Evolutionary conservation across 2,113 vertebrate species (phyloP).

Genomic region (Chlorocebus sabaeus): DNA sequence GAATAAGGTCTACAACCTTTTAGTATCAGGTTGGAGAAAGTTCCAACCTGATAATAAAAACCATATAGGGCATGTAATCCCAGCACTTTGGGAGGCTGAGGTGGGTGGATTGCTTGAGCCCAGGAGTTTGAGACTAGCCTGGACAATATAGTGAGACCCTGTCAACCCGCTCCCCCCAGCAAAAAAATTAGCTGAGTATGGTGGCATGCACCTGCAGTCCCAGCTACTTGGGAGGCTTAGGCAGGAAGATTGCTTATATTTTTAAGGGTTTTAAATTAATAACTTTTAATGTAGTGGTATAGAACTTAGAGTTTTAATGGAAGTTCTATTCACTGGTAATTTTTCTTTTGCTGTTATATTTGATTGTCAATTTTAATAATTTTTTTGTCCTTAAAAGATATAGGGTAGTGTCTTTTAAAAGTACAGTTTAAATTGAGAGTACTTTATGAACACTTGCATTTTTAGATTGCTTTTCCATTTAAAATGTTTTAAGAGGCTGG

Average conservation of each 20-base stretch:
- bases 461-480: constrained; percentile 33
- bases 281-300: not conserved
- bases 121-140: too few relatives aligned
- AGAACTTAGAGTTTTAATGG: constrained; percentile 6
- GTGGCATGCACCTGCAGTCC: too few relatives aligned
- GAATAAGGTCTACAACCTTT: not conserved
- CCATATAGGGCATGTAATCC: too few relatives aligned
- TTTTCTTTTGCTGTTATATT: constrained; percentile 42
- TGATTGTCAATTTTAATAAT: constrained; percentile 4
- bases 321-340: constrained; percentile 1
- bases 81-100: too few relatives aligned
- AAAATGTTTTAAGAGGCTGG: not conserved
- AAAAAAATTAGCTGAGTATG: too few relatives aligned
- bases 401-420: not conserved
- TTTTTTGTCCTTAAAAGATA: constrained; percentile 16
- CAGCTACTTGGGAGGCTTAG: too few relatives aligned
- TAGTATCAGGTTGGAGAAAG: not conserved
- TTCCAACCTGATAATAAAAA: not conserved
- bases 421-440: constrained; percentile 12
- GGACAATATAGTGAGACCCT: too few relatives aligned
- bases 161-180: too few relatives aligned
- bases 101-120: too few relatives aligned
- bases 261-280: not conserved
- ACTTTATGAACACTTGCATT: not conserved
- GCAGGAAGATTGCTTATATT: not conserved